Conservation (phyloP, 2,797 vertebrate species). For the Calcarius lapponicus region DNA sequence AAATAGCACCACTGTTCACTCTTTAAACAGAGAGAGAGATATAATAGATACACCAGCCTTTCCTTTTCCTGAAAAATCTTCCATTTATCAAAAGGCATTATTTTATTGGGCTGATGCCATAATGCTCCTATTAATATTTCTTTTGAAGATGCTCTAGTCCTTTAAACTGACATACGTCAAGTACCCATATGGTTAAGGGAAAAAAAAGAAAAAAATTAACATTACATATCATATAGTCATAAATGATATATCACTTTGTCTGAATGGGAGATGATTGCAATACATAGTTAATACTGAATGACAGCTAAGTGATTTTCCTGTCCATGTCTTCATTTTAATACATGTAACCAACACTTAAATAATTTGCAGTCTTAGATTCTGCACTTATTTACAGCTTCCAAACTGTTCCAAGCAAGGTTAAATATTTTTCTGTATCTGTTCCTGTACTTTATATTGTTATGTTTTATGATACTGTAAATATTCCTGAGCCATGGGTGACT, state of each 20-base stretch:
- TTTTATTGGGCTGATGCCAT: neutral
- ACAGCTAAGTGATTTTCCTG: neutral
- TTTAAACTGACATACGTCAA: neutral
- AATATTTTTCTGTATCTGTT: neutral
- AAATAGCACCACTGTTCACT: neutral
- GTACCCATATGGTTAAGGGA: neutral
- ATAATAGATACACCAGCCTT: neutral
- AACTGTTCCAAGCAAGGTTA: neutral
- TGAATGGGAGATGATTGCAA: neutral
- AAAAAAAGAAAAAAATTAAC: neutral
- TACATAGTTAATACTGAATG: neutral
- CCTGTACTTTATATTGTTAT: neutral
- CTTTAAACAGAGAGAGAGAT: neutral
- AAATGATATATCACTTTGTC: constrained; percentile 17
- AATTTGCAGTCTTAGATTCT: neutral
- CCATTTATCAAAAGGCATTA: neutral
- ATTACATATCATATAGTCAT: neutral
- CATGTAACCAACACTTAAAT: neutral
- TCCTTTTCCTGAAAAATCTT: neutral
- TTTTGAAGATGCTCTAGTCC: neutral
- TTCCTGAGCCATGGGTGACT: neutral
- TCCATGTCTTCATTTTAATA: neutral
- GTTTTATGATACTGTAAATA: neutral
- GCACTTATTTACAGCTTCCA: neutral
- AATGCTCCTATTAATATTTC: neutral